Conservation (phyloP, 2,888 invertebrate genomes). For the Dicycla oo region DNA sequence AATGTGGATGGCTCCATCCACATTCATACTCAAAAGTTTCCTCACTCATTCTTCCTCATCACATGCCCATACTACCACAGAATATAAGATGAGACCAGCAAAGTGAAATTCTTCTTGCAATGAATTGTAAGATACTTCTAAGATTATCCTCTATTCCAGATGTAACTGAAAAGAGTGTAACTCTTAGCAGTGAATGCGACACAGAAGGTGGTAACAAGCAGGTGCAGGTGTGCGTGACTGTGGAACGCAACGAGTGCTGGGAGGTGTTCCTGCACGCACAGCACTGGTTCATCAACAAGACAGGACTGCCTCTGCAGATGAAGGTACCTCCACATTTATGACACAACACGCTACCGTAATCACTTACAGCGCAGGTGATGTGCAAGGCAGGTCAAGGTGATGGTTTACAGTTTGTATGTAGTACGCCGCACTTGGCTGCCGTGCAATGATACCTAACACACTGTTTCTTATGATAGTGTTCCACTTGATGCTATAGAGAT, state of each 20-base stretch:
- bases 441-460: no score
- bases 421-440: no score
- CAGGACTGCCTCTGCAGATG: slow-evolving; percentile 95
- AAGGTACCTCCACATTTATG: slow-evolving; percentile 84
- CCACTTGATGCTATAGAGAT: no score
- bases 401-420: not conserved
- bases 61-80: no score
- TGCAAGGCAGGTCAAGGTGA: not conserved
- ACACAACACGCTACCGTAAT: not conserved
- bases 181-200: slow-evolving; percentile 92
- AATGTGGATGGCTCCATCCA: no score
- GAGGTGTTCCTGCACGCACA: slow-evolving; percentile 94
- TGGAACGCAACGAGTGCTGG: slow-evolving; percentile 91
- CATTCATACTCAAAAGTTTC: no score
- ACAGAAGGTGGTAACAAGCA: slow-evolving; percentile 92
- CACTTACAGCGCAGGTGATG: not conserved
- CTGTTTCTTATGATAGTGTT: no score
- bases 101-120: no score
- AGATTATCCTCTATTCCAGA: slow-evolving; percentile 78
- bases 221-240: slow-evolving; percentile 92
- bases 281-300: slow-evolving; percentile 97
- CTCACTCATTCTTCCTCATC: no score
- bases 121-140: no score
- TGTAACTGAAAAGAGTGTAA: slow-evolving; percentile 91
- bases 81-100: no score